A percentile compares a stretch with the other conserved stretches of the same genome.
Conservation (phyloP, 1,140 invertebrate species). For the Harpegnathos saltator region DNA sequence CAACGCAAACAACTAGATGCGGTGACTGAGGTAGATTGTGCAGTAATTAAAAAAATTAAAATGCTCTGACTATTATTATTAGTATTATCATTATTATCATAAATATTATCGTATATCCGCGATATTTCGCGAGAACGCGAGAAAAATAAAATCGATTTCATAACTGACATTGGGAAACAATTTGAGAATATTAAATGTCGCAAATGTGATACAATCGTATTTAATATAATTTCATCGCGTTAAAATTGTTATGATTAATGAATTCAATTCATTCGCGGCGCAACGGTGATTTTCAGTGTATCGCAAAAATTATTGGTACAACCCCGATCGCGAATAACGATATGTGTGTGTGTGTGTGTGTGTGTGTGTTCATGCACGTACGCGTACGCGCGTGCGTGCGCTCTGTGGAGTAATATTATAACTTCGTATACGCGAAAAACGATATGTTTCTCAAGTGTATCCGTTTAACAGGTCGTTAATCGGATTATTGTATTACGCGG, state of each 20-base stretch:
- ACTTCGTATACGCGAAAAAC: slow-evolving; percentile 56
- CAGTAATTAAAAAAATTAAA: no score
- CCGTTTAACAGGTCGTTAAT: slow-evolving; percentile 71
- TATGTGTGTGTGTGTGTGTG: neutral
- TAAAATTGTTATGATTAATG: neutral
- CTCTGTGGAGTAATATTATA: slow-evolving; percentile 40
- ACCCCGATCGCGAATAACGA: neutral
- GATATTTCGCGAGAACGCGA: no score
- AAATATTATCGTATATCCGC: no score
- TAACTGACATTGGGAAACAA: neutral
- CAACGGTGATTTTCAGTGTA: neutral
- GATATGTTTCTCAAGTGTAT: slow-evolving; percentile 67
- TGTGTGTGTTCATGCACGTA: no score
- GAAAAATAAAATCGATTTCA: no score
- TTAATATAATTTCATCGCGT: neutral
- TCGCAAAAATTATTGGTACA: slow-evolving; percentile 39
- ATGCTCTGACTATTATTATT: no score
- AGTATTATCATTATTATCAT: no score
- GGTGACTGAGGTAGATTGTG: no score
- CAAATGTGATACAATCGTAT: neutral
- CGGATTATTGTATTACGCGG: slow-evolving; percentile 70
- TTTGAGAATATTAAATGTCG: slow-evolving; percentile 10
- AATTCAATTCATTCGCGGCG: neutral
- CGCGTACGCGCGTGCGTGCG: neutral
- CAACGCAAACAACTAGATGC: no score